These are phyloP conservation scores for Aphaenogaster floridana DNA, from an alignment of 1,140 invertebrate genomes.

Conservation along the genomic window DNA sequence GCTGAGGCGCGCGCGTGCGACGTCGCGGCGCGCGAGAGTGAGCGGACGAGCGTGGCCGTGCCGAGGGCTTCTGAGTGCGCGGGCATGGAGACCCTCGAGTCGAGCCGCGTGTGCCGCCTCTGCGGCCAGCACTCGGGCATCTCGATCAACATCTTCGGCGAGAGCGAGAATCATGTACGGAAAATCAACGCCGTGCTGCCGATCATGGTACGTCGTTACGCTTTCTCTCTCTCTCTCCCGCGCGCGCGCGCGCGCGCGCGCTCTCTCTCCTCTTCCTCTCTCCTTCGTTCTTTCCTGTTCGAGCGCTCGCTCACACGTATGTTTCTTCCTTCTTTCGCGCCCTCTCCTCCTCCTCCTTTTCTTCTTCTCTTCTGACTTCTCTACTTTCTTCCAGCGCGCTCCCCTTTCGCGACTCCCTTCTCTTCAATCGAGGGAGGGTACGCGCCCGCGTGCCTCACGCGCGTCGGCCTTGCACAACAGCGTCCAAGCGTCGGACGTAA, in stretches of 20 bases:
- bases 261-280: not conserved
- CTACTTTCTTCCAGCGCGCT: not conserved
- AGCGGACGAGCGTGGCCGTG: not conserved
- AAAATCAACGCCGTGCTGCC: slow-evolving; percentile 84
- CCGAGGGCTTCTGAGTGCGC: slow-evolving; percentile 3
- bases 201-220: slow-evolving; percentile 81
- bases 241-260: no score
- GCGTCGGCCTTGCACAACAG: not conserved
- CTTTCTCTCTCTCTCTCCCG: slow-evolving; percentile 24
- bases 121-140: slow-evolving; percentile 83
- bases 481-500: not conserved
- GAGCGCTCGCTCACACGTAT: not conserved
- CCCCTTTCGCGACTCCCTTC: slow-evolving; percentile 32
- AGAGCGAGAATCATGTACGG: slow-evolving; percentile 79
- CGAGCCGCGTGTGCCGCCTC: slow-evolving; percentile 82
- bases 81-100: slow-evolving; percentile 83
- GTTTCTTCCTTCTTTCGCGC: not conserved
- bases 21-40: not conserved
- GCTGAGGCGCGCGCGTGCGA: not conserved
- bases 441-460: not conserved
- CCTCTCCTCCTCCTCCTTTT: not conserved
- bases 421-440: not conserved
- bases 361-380: not conserved
- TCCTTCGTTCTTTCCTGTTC: not conserved
- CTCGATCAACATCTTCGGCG: slow-evolving; percentile 83